These are phyloP conservation scores for Synergus umbraculus DNA, from an alignment of 2,888 invertebrate species.

Conservation along the genomic window DNA sequence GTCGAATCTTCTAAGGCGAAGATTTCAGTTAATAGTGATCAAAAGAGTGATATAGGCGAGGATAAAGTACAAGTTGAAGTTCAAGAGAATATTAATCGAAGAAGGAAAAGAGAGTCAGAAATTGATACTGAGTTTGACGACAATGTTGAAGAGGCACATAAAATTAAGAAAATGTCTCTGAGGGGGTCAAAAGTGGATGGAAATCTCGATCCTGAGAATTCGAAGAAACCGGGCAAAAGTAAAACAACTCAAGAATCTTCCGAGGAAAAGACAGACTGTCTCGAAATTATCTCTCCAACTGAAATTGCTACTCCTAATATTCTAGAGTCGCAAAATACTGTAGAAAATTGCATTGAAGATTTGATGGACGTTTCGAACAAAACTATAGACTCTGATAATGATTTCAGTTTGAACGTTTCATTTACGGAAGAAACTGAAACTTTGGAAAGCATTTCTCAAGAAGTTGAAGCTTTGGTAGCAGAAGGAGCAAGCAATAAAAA, in stretches of 20 bases:
- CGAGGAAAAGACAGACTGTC: constrained; percentile 40
- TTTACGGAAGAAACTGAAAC: constrained; percentile 67
- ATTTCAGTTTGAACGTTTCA: constrained; percentile 34
- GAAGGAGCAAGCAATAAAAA: constrained; percentile 50
- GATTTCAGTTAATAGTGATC: constrained; percentile 8
- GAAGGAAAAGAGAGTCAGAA: constrained; percentile 4
- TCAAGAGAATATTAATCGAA: constrained; percentile 5
- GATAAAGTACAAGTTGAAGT: not conserved
- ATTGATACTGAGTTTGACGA: not conserved
- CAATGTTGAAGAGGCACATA: constrained; percentile 49
- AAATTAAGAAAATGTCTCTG: constrained; percentile 56
- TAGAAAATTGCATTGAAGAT: constrained; percentile 3
- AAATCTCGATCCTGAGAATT: constrained; percentile 44
- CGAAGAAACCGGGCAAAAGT: constrained; percentile 51
- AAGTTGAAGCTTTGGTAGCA: constrained; percentile 69
- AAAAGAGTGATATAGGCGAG: constrained; percentile 7
- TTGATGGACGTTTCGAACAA: constrained; percentile 22
- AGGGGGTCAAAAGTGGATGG: constrained; percentile 52
- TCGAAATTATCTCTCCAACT: not conserved
- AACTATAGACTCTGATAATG: constrained; percentile 23
- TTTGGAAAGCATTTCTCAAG: constrained; percentile 71
- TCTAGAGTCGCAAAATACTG: not conserved
- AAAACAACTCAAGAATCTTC: constrained; percentile 39
- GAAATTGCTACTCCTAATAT: not conserved
- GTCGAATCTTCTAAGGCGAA: constrained; percentile 33